These are phyloP conservation scores for Patella caerulea DNA, from an alignment of 2,888 invertebrate species.

Conservation along the genomic window DNA sequence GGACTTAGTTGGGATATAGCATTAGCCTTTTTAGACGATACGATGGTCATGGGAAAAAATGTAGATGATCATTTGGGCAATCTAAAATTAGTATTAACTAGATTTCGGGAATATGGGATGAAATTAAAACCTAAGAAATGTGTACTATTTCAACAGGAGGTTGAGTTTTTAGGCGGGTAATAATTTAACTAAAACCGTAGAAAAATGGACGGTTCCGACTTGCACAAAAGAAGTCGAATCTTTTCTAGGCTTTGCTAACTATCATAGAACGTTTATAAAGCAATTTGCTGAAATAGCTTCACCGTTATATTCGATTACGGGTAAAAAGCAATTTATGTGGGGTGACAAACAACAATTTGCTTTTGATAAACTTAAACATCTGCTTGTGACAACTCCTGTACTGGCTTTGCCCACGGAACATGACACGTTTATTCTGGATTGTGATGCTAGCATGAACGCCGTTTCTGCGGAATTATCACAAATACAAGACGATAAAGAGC, in stretches of 20 bases:
- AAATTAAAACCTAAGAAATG: not conserved
- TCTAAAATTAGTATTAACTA: not conserved
- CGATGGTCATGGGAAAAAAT: not conserved
- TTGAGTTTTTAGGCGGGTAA: not conserved
- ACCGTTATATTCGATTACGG: slow-evolving; percentile 28
- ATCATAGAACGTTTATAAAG: not conserved
- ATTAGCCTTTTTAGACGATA: slow-evolving; percentile 17
- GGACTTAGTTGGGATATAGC: slow-evolving; percentile 12
- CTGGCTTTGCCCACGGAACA: slow-evolving; percentile 23
- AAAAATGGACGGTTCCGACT: no score
- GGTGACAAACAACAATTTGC: slow-evolving; percentile 16
- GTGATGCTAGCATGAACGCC: slow-evolving; percentile 32
- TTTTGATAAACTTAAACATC: slow-evolving; percentile 14
- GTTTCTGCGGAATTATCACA: slow-evolving; percentile 36
- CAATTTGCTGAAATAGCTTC: slow-evolving; percentile 12
- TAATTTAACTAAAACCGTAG: no score
- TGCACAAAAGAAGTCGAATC: no score
- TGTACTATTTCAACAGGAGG: not conserved
- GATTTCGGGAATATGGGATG: not conserved
- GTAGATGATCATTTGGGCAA: slow-evolving; percentile 16
- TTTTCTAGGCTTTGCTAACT: not conserved
- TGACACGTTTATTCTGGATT: slow-evolving; percentile 33
- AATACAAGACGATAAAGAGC: slow-evolving; percentile 25
- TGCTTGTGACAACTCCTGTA: slow-evolving; percentile 23
- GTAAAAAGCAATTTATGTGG: slow-evolving; percentile 31